Evolutionary conservation across 2,113 vertebrate species (phyloP), one percentile per base, ranked within the genome.

Genomic region (Bombycilla garrulus): DNA sequence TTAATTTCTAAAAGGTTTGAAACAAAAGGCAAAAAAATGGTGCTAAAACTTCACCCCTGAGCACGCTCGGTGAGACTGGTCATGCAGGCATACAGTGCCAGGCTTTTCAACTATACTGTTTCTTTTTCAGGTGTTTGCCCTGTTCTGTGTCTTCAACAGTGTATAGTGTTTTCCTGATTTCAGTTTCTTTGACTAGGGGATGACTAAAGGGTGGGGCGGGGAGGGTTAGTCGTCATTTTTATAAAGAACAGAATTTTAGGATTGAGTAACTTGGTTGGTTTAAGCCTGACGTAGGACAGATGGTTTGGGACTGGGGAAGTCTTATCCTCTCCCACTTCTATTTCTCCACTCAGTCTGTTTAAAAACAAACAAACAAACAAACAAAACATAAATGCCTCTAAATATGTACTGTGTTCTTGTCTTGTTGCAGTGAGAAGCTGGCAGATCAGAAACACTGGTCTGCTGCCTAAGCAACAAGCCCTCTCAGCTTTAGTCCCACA

Each of bases 31-130:
- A 94, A 96, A 97, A 98, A 98, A 98, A 76, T 98, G 98, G 98
- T 98, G 98, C 98, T 98, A 98, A 98, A 97, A 96, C 95, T 97
- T 97, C 95, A 97, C 97, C 98, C 97, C 97, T 97, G 97, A 98
- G 98, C 97, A 97, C 92, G 90, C 97, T 98, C 97, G 94, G 97
- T 97, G 97, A 98, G 98, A 98, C 97, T 98, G 97, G 98, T 98
- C 98, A 98, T 98, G 97, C 97, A 97, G 97, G 96, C 96, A 83
- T 96, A 92, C 51, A 96, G 97, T 98, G 98, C 97, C 98, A 97
- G 96, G 97, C 94, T 97, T 95, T 95, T 93, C 93, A 96, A 98
- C 93, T 93, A 72, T 93, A 69, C 88, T 90, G 82, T 94, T 95
- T 95, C 92, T 97, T 96, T 96, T 97, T 88, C 92, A 97, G 94